phyloP scores from a whole-genome alignment of 92 coral and sea anemone species.

The Umimayanthus kanabou region DNA sequence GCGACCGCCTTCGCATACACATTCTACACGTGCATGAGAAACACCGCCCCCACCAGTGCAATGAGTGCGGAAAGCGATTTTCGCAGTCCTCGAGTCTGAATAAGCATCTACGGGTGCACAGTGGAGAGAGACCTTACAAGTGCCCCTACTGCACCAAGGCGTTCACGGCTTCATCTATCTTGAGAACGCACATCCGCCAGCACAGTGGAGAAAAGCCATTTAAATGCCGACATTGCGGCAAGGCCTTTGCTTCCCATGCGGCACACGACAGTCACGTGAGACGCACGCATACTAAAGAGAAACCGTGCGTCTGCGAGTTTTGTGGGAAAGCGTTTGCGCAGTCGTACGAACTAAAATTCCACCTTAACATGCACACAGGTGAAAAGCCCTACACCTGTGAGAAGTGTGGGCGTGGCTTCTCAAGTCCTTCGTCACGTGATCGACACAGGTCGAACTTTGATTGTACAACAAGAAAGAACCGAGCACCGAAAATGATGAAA shows the following conservation, averaged over 20 bases:
- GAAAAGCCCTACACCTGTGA: slow-evolving; percentile 96
- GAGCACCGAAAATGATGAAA: slow-evolving; percentile 89
- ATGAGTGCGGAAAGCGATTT: slow-evolving; percentile 93
- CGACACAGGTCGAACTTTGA: slow-evolving; percentile 99
- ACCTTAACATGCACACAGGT: slow-evolving; percentile 99
- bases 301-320: slow-evolving; percentile 95
- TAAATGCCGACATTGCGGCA: slow-evolving; percentile 97
- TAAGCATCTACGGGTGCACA: slow-evolving; percentile 94
- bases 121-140: slow-evolving; percentile 98
- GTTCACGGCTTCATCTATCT: slow-evolving; percentile 94
- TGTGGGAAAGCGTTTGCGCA: slow-evolving; percentile 99
- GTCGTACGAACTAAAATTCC: slow-evolving; percentile 97
- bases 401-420: slow-evolving; percentile 96
- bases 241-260: slow-evolving; percentile 99
- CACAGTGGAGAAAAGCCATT: slow-evolving; percentile 99
- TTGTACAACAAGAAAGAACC: slow-evolving; percentile 91
- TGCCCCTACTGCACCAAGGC: slow-evolving; percentile 97
- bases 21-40: slow-evolving; percentile 99
- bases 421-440: slow-evolving; percentile 98
- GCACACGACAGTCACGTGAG: slow-evolving; percentile 99
- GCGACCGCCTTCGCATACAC: slow-evolving; percentile 97
- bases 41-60: slow-evolving; percentile 98
- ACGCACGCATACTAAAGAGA: slow-evolving; percentile 97
- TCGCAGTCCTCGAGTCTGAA: slow-evolving; percentile 97
- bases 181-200: slow-evolving; percentile 95